These are phyloP conservation scores for Staurois parvus DNA, from an alignment of 2,797 vertebrate genomes.

Conservation along the genomic window DNA sequence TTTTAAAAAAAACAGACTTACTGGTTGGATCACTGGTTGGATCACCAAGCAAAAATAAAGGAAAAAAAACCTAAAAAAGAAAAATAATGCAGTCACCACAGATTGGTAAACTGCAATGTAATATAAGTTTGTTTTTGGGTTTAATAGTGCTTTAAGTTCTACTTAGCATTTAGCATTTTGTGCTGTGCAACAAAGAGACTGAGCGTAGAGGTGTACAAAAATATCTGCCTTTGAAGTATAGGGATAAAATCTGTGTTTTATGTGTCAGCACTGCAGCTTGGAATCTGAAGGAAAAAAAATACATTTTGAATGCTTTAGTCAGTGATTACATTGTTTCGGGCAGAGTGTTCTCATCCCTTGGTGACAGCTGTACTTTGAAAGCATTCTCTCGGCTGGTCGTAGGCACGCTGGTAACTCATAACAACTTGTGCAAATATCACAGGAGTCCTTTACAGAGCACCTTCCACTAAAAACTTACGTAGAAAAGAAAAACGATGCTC, in stretches of 20 bases:
- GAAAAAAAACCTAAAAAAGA: no score
- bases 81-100: no score
- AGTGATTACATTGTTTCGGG: constrained; percentile 48
- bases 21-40: no score
- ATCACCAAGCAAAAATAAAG: no score
- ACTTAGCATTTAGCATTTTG: constrained; percentile 17
- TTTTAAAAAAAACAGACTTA: no score
- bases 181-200: background rate
- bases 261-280: constrained; percentile 16
- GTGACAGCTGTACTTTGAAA: constrained; percentile 38
- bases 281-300: constrained; percentile 10
- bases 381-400: constrained; percentile 14
- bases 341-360: constrained; percentile 33
- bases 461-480: no score
- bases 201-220: background rate
- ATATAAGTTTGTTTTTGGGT: no score
- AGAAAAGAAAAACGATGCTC: no score
- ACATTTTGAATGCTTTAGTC: constrained; percentile 33
- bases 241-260: constrained; percentile 9
- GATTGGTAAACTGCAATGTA: no score
- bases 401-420: constrained; percentile 39
- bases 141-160: no score
- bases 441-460: constrained; percentile 6
- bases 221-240: constrained; percentile 1
- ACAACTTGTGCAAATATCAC: constrained; percentile 54